Evolutionary conservation across 2,113 vertebrate genomes (phyloP), one percentile per base, ranked within the genome.

Genomic region (Alces alces): DNA sequence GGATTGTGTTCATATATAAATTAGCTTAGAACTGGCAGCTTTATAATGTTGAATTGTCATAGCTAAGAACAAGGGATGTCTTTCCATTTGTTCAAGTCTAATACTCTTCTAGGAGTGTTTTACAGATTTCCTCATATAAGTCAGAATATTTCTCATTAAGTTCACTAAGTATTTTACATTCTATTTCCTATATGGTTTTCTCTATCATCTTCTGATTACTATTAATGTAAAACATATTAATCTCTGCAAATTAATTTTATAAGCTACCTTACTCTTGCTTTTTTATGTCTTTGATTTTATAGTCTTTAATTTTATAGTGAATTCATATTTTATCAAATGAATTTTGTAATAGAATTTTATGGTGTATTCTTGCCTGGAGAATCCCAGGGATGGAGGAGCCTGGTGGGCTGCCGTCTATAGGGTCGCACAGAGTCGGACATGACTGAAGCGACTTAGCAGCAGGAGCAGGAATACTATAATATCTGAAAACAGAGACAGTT

Each of bases 91-190:
- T 64, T 91, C 47, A 95, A 86, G 66, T 79, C 39, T 92, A 50
- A 86, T 19, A 80, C 25, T 85, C 14, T 86, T 92, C 64, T 23
- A 86, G 70, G 36, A 66, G 36, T 80, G 27, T 87, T 70, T 86
- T 64, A 64, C 6, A 79, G 16, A 85, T 66, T 91, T 95, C 28
- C 21, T 86, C 28, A 92, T 39, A 14, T 16, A 90, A 83, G 30
- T 25, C 30, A 76, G 21, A 6, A 57, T 57, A 87, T 87, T 91
- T 92, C 30, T 91, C 58, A 73, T 19, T 58, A 57, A 61, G 28
- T 91, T 86, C 52, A 85, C n/a, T 36, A 73, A 94, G n/a, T 82
- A 58, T 73, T 91, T 86, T 91, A 91, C 76, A 61, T 79, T 79
- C 19, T 61, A 91, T 15, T 91, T 95, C 45, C 52, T 47, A 45